Evolutionary conservation across 2,797 vertebrate species (phyloP).

Genomic region (Esox lucius): DNA sequence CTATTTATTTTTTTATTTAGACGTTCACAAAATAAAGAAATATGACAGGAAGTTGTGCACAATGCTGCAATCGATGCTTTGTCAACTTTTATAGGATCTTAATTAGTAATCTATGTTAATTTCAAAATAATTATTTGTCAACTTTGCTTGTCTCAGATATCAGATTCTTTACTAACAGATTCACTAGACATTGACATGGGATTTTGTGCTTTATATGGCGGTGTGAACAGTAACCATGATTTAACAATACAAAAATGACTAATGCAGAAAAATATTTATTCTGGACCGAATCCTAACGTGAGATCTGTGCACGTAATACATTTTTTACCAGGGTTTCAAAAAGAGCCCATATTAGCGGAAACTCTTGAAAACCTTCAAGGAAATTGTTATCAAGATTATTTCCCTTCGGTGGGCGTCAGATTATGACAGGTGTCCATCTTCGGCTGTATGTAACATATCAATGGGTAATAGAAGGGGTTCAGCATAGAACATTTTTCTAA

Average conservation of each 20-base stretch:
- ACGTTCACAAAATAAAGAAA: neutral
- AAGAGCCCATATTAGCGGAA: too few species aligned
- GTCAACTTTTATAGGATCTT: neutral
- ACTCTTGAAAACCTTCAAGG: too few species aligned
- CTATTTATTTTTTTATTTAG: neutral
- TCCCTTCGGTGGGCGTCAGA: too few species aligned
- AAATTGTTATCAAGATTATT: too few species aligned
- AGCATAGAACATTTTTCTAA: too few species aligned
- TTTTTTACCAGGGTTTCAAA: neutral
- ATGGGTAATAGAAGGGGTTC: too few species aligned
- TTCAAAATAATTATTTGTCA: neutral
- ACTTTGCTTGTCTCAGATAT: neutral
- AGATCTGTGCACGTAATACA: neutral
- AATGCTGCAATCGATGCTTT: neutral
- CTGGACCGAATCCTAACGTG: neutral
- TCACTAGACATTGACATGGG: neutral
- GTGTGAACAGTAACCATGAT: neutral
- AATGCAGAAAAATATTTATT: neutral
- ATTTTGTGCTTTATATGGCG: too few species aligned
- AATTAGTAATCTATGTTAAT: neutral
- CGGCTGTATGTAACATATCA: too few species aligned
- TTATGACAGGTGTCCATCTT: too few species aligned
- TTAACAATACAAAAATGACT: neutral
- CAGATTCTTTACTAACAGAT: neutral
- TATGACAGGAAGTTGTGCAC: neutral